Conservation (phyloP, 1,140 invertebrate genomes). For the Ostrea denselamellosa region DNA sequence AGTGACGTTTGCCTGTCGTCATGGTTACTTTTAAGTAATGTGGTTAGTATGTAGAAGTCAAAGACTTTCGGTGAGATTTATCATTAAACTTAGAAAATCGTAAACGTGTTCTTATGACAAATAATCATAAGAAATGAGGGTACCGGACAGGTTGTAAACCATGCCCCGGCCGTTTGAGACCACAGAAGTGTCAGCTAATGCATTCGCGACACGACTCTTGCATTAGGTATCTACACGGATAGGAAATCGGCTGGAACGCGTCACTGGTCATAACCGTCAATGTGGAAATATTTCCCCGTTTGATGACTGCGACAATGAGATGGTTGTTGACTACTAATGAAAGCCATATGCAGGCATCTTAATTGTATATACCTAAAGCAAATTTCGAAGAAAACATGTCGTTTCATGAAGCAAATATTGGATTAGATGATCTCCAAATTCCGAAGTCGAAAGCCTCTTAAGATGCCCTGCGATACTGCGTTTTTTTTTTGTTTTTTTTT, state of each 20-base stretch:
- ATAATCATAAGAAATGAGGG: no score
- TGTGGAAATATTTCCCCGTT: slow-evolving; percentile 13
- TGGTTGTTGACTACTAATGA: slow-evolving; percentile 1
- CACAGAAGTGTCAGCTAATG: neutral
- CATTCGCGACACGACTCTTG: slow-evolving; percentile 15
- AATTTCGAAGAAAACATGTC: neutral
- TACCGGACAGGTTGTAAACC: neutral
- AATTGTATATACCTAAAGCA: neutral
- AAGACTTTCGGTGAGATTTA: no score
- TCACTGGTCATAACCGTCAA: neutral
- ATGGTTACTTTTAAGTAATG: no score
- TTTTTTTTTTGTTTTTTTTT: no score
- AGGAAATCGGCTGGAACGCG: slow-evolving; percentile 1
- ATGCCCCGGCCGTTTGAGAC: neutral
- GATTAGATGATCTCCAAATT: neutral
- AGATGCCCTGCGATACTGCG: neutral
- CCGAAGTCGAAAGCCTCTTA: neutral
- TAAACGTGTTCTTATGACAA: no score
- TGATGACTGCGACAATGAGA: neutral
- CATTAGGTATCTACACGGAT: slow-evolving; percentile 1
- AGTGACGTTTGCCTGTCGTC: neutral
- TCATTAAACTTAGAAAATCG: no score
- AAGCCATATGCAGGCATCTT: neutral
- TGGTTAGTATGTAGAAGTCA: no score
- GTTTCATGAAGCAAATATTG: neutral